Percentiles rank a stretch among this genome's conserved stretches.
Conservation (phyloP, 2,888 invertebrate species). For the Chalcis sispes region DNA sequence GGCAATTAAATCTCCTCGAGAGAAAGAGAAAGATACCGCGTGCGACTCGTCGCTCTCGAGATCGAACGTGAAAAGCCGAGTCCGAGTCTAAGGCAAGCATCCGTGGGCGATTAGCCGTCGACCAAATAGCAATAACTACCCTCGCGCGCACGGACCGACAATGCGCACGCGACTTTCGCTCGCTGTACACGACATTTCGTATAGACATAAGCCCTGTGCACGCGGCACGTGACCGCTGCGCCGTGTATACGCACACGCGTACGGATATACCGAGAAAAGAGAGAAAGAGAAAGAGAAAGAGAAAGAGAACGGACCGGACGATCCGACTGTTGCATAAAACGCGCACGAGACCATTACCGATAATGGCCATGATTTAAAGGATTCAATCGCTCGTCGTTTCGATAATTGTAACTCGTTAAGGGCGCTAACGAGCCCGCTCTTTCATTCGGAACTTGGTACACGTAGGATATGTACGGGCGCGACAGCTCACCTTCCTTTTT, state of each 20-base stretch:
- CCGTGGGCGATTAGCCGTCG: conserved; percentile 27
- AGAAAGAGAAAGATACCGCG: not conserved
- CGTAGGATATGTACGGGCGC: not conserved
- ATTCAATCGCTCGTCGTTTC: conserved; percentile 52
- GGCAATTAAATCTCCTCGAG: conserved; percentile 32
- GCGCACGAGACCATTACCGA: conserved; percentile 49
- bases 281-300: too few species aligned
- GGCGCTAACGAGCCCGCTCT: conserved; percentile 51
- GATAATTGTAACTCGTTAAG: conserved; percentile 55
- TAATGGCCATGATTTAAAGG: conserved; percentile 54
- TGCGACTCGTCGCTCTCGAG: too few species aligned
- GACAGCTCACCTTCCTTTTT: conserved; percentile 6
- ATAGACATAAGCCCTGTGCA: not conserved
- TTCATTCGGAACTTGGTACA: conserved; percentile 32
- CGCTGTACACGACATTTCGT: conserved; percentile 11
- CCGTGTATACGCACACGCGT: not conserved
- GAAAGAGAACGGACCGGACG: not conserved
- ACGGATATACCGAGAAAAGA: not conserved
- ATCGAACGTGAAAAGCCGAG: not conserved
- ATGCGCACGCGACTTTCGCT: conserved; percentile 57
- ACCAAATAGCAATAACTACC: conserved; percentile 44
- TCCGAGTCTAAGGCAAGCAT: not conserved
- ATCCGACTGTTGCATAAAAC: conserved; percentile 16
- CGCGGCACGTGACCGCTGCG: conserved; percentile 39
- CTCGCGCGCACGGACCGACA: conserved; percentile 15